Conservation (phyloP, 1,140 invertebrate genomes). For the Limonius californicus region DNA sequence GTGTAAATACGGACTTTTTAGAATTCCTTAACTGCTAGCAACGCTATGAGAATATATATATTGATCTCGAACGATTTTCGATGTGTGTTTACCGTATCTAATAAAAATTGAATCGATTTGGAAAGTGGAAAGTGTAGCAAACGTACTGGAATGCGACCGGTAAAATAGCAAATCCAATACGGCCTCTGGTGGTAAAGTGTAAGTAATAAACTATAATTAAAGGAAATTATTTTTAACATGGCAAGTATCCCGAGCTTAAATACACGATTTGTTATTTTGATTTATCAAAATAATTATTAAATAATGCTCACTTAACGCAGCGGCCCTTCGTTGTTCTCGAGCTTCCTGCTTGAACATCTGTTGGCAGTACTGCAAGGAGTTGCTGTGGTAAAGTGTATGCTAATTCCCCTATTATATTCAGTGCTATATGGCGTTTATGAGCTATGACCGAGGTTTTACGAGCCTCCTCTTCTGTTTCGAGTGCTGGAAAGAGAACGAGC, state of each 20-base stretch:
- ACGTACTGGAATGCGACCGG: neutral
- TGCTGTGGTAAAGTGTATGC: slow-evolving; percentile 40
- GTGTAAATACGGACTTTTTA: too few relatives aligned
- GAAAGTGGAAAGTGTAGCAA: neutral
- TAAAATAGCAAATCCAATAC: neutral
- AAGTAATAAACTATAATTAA: slow-evolving; percentile 47
- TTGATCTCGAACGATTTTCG: too few relatives aligned
- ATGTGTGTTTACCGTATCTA: too few relatives aligned
- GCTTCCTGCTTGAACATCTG: neutral
- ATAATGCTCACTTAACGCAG: slow-evolving; percentile 46
- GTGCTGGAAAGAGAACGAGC: slow-evolving; percentile 19
- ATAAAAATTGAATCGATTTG: too few relatives aligned
- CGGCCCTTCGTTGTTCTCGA: slow-evolving; percentile 20
- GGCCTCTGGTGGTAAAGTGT: slow-evolving; percentile 1
- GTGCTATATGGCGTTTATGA: slow-evolving; percentile 41
- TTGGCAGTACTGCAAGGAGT: neutral
- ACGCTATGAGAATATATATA: too few relatives aligned
- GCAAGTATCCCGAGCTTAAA: slow-evolving; percentile 38
- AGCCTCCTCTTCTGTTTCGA: neutral
- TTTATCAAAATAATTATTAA: slow-evolving; percentile 49
- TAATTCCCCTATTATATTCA: slow-evolving; percentile 48
- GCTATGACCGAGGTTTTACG: slow-evolving; percentile 6
- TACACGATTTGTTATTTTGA: slow-evolving; percentile 48
- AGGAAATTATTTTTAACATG: slow-evolving; percentile 46
- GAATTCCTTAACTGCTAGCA: too few relatives aligned